phyloP scores from a whole-genome alignment of 2,797 vertebrate species.

The Gastrophryne carolinensis region DNA sequence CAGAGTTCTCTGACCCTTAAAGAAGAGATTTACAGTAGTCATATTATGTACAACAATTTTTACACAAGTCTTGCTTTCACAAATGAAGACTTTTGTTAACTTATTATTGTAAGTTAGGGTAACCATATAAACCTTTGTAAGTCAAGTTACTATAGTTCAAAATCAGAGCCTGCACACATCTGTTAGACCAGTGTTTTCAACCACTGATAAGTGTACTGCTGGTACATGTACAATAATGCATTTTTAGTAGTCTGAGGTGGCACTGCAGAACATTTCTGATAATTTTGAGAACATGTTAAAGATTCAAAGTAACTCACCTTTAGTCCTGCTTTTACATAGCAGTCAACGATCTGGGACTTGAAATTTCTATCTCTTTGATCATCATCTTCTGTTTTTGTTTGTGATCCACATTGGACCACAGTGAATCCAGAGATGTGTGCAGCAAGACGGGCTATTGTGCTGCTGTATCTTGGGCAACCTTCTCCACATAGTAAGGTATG shows the following conservation, averaged over 20 bases:
- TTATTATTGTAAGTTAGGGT: too few species aligned
- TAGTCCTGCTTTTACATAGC: slow-evolving; percentile 43
- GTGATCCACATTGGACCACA: slow-evolving; percentile 27
- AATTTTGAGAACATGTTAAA: too few species aligned
- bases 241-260: too few species aligned
- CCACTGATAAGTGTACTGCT: too few species aligned
- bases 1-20: slow-evolving; percentile 31
- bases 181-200: too few species aligned
- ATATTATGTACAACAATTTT: not conserved
- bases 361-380: slow-evolving; percentile 3
- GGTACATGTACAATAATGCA: too few species aligned
- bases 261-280: too few species aligned
- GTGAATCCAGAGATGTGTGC: slow-evolving; percentile 42
- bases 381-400: not conserved
- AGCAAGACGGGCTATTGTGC: slow-evolving; percentile 36
- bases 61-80: not conserved
- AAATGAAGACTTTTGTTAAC: not conserved
- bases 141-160: too few species aligned
- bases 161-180: too few species aligned
- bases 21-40: not conserved
- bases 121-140: too few species aligned
- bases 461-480: slow-evolving; percentile 30
- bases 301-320: slow-evolving; percentile 24
- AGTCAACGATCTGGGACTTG: slow-evolving; percentile 42
- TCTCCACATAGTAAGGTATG: slow-evolving; percentile 51